Evolutionary conservation across 2,888 invertebrate species (phyloP).

Genomic region (Drosophila mettleri): DNA sequence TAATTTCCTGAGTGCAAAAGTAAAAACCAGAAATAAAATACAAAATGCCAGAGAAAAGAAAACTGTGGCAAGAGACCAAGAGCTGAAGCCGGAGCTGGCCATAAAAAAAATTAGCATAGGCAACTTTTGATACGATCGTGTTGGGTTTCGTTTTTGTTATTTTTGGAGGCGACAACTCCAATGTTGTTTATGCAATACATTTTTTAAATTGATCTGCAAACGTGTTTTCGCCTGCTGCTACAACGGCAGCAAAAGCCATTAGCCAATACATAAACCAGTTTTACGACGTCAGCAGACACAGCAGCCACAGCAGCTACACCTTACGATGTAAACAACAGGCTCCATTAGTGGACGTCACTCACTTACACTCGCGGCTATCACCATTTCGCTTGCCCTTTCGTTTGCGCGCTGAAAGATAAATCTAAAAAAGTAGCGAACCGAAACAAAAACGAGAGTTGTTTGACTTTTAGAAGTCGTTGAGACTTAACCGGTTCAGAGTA

Average conservation of each 20-base stretch:
- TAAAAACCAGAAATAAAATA: conserved; percentile 22
- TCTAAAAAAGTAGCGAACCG: conserved; percentile 12
- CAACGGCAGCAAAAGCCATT: conserved; percentile 31
- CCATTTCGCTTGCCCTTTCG: conserved; percentile 77
- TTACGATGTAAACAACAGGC: conserved; percentile 59
- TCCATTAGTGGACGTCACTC: conserved; percentile 42
- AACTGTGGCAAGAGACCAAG: conserved; percentile 67
- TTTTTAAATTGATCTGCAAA: conserved; percentile 66
- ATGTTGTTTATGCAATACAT: conserved; percentile 69
- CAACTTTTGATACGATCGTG: conserved; percentile 38
- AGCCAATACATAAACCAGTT: conserved; percentile 69
- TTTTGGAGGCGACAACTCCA: conserved; percentile 49
- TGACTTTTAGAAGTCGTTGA: conserved; percentile 63
- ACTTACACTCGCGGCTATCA: conserved; percentile 22
- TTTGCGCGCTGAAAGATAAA: conserved; percentile 51
- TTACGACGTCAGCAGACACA: conserved; percentile 12
- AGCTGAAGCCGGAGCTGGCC: conserved; percentile 45
- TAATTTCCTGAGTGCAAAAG: conserved; percentile 40
- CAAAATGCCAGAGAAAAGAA: conserved; percentile 19
- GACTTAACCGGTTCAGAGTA: conserved; percentile 60
- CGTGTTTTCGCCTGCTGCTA: conserved; percentile 44
- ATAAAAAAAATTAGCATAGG: conserved; percentile 69
- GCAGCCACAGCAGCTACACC: conserved; percentile 37
- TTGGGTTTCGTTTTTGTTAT: conserved; percentile 66
- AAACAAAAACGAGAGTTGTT: conserved; percentile 70